Evolutionary conservation across 2,113 vertebrate genomes (phyloP), one percentile per base, ranked within the genome.

Genomic region (Panurus biarmicus): DNA sequence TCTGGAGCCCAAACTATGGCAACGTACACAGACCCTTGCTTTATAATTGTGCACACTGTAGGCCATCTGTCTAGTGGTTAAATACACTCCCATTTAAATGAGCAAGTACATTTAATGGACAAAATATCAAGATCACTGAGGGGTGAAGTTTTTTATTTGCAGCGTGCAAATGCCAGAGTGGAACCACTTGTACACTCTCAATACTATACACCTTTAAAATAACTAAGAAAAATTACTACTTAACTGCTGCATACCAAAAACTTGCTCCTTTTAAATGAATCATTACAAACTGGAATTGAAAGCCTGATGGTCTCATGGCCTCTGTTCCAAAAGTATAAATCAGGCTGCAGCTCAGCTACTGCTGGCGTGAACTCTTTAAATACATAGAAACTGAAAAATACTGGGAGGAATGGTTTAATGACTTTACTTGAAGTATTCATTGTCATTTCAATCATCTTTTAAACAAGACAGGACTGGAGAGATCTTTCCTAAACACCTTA

Each of bases 11-110:
- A 95, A 95, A 92, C 87, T 62, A 91, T 86, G 71, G 90, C 54
- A 87, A 75, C 7, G 0, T 86, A 77, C 58, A 91, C 91, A 96
- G 94, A 84, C 87, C 90, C 78, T 73, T 95, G 90, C 82, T 96
- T 97, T 96, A 81, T 96, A 94, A 97, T 96, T 97, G 69, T 92
- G 60, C 9, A 7, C 62, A 71, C 93, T 95, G 66, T 91, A 89
- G 92, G 96, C 93, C 97, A 97, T 97, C 97, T 97, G 97, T 96
- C 96, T 96, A 91, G 95, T 65, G 70, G 95, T 96, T 96, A 96
- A 97, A 94, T 85, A 85, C 89, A 76, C 81, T 96, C 72, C 58
- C 87, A 94, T 96, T 97, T 97, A 94, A 96, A 95, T 95, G 92
- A 96, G 82, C 85, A 95, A 96, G 81, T 93, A 90, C 67, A 87